phyloP scores from a whole-genome alignment of 1,140 invertebrate genomes.

The Drosophila bifasciata region DNA sequence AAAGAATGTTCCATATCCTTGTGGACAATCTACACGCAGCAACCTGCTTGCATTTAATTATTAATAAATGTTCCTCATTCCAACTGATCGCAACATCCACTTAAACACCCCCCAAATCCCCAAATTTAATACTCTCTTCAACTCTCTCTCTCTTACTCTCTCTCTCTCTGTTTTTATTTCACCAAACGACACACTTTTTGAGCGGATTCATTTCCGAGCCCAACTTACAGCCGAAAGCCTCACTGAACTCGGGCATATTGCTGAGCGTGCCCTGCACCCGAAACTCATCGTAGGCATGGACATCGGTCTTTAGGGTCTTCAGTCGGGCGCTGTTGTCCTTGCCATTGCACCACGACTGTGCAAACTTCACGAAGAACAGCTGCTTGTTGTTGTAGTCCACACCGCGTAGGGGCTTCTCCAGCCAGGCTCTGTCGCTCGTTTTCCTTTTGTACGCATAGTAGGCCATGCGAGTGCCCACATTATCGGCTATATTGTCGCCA shows the following conservation, averaged over 20 bases:
- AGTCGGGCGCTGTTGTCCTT: constrained; percentile 83
- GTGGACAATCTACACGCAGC: too few species aligned
- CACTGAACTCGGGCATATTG: constrained; percentile 88
- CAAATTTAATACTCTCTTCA: neutral
- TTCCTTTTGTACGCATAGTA: constrained; percentile 86
- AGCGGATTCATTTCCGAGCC: constrained; percentile 88
- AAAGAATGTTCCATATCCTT: too few species aligned
- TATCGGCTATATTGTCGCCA: constrained; percentile 96
- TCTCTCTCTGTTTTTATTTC: too few species aligned
- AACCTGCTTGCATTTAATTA: too few species aligned
- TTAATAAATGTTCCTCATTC: too few species aligned
- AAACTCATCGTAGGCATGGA: constrained; percentile 84
- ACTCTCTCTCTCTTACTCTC: too few species aligned
- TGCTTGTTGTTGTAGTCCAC: constrained; percentile 86
- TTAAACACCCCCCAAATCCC: too few species aligned
- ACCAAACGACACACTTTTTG: constrained; percentile 86
- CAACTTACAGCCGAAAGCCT: constrained; percentile 87
- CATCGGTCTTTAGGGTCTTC: constrained; percentile 63
- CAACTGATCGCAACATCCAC: neutral
- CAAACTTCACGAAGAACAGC: constrained; percentile 86
- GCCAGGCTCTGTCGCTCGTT: constrained; percentile 80
- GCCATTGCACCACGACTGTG: constrained; percentile 86
- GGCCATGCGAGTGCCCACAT: constrained; percentile 93
- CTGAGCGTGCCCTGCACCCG: constrained; percentile 88
- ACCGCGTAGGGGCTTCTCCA: constrained; percentile 85